Conservation (phyloP, 2,888 invertebrate genomes). For the Epirrhoe tristata region DNA sequence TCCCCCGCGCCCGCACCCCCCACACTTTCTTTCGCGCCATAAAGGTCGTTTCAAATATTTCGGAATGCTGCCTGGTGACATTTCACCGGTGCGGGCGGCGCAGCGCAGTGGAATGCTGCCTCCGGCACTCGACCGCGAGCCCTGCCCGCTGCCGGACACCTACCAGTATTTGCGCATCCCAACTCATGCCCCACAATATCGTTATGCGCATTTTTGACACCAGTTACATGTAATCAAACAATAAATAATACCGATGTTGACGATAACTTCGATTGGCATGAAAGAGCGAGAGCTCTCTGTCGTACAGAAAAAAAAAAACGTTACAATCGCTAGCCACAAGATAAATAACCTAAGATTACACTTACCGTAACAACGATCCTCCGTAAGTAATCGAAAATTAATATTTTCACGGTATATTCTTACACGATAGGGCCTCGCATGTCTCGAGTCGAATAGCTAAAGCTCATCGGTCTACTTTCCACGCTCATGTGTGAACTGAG, state of each 20-base stretch:
- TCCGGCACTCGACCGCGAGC: conserved; percentile 66
- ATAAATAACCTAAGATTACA: conserved; percentile 6
- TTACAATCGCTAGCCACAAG: not conserved
- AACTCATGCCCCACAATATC: conserved; percentile 13
- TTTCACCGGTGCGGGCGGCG: conserved; percentile 76
- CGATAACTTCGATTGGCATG: not conserved
- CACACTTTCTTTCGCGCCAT: conserved; percentile 85
- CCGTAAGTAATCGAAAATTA: conserved; percentile 27
- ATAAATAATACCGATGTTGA: not conserved
- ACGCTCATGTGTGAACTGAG: conserved; percentile 84
- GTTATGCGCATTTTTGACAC: not conserved
- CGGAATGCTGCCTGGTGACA: conserved; percentile 85
- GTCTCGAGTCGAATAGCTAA: conserved; percentile 54
- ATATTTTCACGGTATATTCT: conserved; percentile 34
- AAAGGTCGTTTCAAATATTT: conserved; percentile 86
- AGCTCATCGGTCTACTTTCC: conserved; percentile 79
- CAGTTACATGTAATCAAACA: not conserved
- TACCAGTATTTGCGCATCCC: conserved; percentile 49
- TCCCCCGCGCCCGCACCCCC: conserved; percentile 77
- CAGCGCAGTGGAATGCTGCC: conserved; percentile 73
- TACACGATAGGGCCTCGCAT: conserved; percentile 43
- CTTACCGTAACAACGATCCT: conserved; percentile 25
- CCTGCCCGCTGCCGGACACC: conserved; percentile 53
- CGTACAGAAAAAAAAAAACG: not conserved
- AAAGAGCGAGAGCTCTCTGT: conserved; percentile 1